Percentiles rank a stretch among this genome's conserved stretches.
phyloP scores from a whole-genome alignment of 2,113 vertebrate genomes.

The Sinocyclocheilus anshuiensis region DNA sequence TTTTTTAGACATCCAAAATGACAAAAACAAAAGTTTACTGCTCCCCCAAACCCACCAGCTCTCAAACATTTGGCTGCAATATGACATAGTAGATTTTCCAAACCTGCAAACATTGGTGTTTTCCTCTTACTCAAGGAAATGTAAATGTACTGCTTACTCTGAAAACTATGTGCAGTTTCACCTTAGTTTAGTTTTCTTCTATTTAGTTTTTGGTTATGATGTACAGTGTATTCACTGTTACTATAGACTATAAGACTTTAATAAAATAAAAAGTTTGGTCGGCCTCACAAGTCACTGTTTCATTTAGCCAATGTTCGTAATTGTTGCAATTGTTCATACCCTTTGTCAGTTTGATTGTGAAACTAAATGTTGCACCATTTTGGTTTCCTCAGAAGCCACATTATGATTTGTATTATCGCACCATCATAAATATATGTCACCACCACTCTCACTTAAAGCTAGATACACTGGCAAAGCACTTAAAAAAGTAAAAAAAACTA shows the following conservation, averaged over 20 bases:
- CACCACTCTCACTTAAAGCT: background rate
- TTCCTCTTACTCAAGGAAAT: no score
- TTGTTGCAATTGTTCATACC: background rate
- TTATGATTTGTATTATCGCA: background rate
- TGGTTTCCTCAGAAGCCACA: conserved; percentile 12
- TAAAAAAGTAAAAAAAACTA: no score
- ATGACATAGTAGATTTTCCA: no score
- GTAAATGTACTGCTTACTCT: background rate
- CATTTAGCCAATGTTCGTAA: background rate
- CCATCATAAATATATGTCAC: background rate
- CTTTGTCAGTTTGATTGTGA: conserved; percentile 22
- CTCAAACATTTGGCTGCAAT: no score
- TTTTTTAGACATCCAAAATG: no score
- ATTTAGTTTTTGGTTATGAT: background rate
- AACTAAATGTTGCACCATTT: conserved; percentile 4
- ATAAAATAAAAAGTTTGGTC: background rate
- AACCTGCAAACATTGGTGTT: no score
- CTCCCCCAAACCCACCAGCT: no score
- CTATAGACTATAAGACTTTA: background rate
- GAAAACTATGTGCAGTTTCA: background rate
- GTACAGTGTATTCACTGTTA: background rate
- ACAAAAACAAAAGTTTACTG: no score
- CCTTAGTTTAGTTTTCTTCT: background rate
- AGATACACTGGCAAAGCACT: no score
- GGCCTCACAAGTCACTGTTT: background rate